Evolutionary conservation across 2,888 invertebrate species (phyloP).

Genomic region (Celastrina argiolus): DNA sequence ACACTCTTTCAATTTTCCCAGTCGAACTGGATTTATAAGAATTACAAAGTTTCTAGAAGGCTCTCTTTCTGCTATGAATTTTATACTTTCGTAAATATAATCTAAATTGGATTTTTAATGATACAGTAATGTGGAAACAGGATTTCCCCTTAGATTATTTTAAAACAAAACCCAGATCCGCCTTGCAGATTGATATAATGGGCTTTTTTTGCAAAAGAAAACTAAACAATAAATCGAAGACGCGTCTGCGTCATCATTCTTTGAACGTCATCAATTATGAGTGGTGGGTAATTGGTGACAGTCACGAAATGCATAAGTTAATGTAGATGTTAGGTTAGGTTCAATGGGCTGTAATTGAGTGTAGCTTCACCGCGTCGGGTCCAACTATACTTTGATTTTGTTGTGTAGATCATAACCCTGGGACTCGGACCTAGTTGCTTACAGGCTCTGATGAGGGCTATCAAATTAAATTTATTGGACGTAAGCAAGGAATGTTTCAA

Average conservation of each 20-base stretch:
- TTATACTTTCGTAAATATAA: too few relatives aligned
- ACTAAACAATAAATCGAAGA: background rate
- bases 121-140: background rate
- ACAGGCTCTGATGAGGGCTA: too few relatives aligned
- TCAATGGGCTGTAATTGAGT: constrained; percentile 16
- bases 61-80: too few relatives aligned
- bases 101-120: too few relatives aligned
- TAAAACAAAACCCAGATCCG: constrained; percentile 42
- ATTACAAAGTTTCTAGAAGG: too few relatives aligned
- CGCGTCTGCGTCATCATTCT: constrained; percentile 54
- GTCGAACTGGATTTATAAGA: too few relatives aligned
- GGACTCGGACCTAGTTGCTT: too few relatives aligned
- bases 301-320: constrained; percentile 38
- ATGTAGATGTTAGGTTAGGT: constrained; percentile 17
- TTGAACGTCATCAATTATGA: constrained; percentile 60
- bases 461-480: too few relatives aligned
- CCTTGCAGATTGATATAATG: constrained; percentile 34
- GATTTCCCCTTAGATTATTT: background rate
- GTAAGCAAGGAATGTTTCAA: too few relatives aligned
- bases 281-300: constrained; percentile 49
- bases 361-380: background rate
- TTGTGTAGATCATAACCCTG: background rate
- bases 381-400: background rate
- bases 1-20: too few relatives aligned
- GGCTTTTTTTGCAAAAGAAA: constrained; percentile 9